Evolutionary conservation across 2,113 vertebrate species (phyloP).

Genomic region (Diadophis punctatus): DNA sequence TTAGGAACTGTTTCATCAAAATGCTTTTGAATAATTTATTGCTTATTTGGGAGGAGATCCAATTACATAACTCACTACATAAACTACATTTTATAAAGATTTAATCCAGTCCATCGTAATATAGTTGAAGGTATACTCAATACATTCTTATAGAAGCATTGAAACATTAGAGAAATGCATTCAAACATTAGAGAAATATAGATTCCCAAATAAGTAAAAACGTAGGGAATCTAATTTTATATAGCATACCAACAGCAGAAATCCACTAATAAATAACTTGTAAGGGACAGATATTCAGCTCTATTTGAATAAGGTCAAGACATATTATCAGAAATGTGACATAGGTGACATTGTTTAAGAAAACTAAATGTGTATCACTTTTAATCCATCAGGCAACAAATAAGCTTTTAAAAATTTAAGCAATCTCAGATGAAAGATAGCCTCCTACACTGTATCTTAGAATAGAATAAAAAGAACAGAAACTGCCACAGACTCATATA

Average conservation of each 20-base stretch:
- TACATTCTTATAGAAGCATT: too few relatives aligned
- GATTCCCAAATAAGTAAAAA: not conserved
- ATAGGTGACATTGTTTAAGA: conserved; percentile 40
- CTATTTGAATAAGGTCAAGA: conserved; percentile 1
- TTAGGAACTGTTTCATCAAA: not conserved
- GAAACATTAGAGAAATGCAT: not conserved
- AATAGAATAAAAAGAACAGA: not conserved
- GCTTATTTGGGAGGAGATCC: not conserved
- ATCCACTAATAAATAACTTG: not conserved
- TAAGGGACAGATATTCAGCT: not conserved
- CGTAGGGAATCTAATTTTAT: not conserved
- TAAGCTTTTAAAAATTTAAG: conserved; percentile 35
- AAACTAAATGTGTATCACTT: conserved; percentile 16
- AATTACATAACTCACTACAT: not conserved
- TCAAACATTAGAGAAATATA: not conserved
- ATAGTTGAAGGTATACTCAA: too few relatives aligned
- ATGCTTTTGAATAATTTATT: not conserved
- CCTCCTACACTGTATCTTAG: not conserved
- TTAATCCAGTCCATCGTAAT: too few relatives aligned
- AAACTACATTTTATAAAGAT: not conserved
- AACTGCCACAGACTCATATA: not conserved
- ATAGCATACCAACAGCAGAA: not conserved
- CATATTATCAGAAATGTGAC: not conserved
- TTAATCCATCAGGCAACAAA: conserved; percentile 27
- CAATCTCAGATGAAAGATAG: not conserved